phyloP scores from a whole-genome alignment of 2,113 vertebrate species.

The Myrmecophaga tridactyla region DNA sequence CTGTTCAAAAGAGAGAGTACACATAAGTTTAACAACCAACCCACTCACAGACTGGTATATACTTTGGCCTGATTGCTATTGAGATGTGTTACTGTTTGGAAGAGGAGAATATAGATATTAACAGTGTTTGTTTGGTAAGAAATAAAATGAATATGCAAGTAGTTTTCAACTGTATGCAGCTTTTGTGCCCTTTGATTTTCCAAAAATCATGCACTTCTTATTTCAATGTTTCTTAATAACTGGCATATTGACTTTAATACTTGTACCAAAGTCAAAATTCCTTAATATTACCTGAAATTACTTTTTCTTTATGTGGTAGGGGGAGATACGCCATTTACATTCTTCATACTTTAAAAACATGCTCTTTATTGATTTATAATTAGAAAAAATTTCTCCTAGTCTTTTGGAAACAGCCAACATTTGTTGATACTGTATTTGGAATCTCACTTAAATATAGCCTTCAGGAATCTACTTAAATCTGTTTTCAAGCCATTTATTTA shows the following conservation, averaged over 20 bases:
- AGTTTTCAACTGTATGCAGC: not conserved
- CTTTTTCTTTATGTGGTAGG: not conserved
- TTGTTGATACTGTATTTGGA: not conserved
- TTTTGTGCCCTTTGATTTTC: constrained; percentile 11
- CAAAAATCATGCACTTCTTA: not conserved
- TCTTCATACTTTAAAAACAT: not conserved
- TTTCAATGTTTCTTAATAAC: not conserved
- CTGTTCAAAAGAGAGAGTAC: not conserved
- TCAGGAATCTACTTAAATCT: not conserved
- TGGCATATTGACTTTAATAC: not conserved
- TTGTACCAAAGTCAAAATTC: not conserved
- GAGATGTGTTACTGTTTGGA: not conserved
- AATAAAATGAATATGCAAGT: not conserved
- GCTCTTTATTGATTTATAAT: not conserved
- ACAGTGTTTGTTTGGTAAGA: not conserved
- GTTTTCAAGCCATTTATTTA: constrained; percentile 18
- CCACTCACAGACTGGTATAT: too few species aligned
- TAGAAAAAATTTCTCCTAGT: not conserved
- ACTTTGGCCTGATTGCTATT: not conserved
- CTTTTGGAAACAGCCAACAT: constrained; percentile 7
- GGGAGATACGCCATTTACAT: not conserved
- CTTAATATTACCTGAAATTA: not conserved
- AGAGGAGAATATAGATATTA: not conserved
- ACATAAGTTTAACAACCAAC: not conserved
- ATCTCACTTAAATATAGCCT: not conserved